Percentiles rank a stretch among this genome's conserved stretches.
These are phyloP conservation scores for Acrobasis repandana DNA, from an alignment of 2,888 invertebrate genomes.

Conservation along the genomic window DNA sequence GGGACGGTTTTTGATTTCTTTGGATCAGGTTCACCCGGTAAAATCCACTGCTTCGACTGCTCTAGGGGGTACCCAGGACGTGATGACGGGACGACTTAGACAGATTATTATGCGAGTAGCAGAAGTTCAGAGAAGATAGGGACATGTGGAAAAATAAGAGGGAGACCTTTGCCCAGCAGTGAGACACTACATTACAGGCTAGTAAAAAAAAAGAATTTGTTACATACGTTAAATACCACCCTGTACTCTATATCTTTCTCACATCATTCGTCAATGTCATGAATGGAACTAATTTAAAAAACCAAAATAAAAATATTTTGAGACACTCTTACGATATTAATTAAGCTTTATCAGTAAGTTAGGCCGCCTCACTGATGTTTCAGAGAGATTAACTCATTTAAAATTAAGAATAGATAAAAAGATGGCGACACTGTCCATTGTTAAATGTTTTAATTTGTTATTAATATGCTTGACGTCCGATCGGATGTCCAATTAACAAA, in stretches of 20 bases:
- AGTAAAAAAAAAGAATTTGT: background rate
- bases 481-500: slow-evolving; percentile 48
- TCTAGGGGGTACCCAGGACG: too few species aligned
- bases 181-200: too few species aligned
- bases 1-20: too few species aligned
- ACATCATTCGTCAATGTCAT: slow-evolving; percentile 33
- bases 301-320: slow-evolving; percentile 8
- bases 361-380: slow-evolving; percentile 6
- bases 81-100: too few species aligned
- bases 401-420: slow-evolving; percentile 28
- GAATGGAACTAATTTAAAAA: slow-evolving; percentile 4
- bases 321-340: slow-evolving; percentile 11
- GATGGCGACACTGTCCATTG: slow-evolving; percentile 37
- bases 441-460: slow-evolving; percentile 33
- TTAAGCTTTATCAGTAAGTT: slow-evolving; percentile 37
- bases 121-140: too few species aligned
- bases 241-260: slow-evolving; percentile 17
- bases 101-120: too few species aligned
- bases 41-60: too few species aligned
- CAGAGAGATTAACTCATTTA: slow-evolving; percentile 18
- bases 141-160: too few species aligned
- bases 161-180: too few species aligned
- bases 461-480: slow-evolving; percentile 29
- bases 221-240: background rate
- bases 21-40: too few species aligned